Evolutionary conservation across 1,140 invertebrate species (phyloP).

Genomic region (Eciton burchellii): DNA sequence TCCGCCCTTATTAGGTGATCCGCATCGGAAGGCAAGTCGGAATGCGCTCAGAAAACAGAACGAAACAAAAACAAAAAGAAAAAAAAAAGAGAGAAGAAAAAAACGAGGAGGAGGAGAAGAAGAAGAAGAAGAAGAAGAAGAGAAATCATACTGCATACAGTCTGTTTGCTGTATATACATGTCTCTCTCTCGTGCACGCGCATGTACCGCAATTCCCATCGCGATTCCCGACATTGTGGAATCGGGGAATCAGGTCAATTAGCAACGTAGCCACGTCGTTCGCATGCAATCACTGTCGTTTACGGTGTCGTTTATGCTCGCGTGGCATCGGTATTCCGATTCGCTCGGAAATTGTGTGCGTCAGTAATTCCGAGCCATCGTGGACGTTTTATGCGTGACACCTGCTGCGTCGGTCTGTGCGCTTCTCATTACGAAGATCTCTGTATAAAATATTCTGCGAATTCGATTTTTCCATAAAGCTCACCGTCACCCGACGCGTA

Average conservation of each 20-base stretch:
- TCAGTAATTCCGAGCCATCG: slow-evolving; percentile 5
- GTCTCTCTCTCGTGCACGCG: not conserved
- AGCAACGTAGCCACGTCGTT: slow-evolving; percentile 18
- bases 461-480: too few species aligned
- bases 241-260: slow-evolving; percentile 23
- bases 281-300: slow-evolving; percentile 32
- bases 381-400: slow-evolving; percentile 18
- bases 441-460: not conserved
- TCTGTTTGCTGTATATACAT: not conserved
- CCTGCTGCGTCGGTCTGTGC: slow-evolving; percentile 7
- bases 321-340: not conserved
- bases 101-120: too few species aligned
- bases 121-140: too few species aligned
- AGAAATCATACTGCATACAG: slow-evolving; percentile 8
- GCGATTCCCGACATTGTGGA: slow-evolving; percentile 30
- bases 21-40: slow-evolving; percentile 69
- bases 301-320: slow-evolving; percentile 13
- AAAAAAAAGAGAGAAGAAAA: too few species aligned
- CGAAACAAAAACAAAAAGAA: too few species aligned
- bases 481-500: too few species aligned
- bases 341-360: not conserved
- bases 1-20: slow-evolving; percentile 71
- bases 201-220: slow-evolving; percentile 36
- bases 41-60: slow-evolving; percentile 17
- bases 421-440: not conserved